A percentile compares a stretch with the other conserved stretches of the same genome.
Conservation (phyloP, 1,140 invertebrate genomes). For the Pseudomyrmex sp. region DNA sequence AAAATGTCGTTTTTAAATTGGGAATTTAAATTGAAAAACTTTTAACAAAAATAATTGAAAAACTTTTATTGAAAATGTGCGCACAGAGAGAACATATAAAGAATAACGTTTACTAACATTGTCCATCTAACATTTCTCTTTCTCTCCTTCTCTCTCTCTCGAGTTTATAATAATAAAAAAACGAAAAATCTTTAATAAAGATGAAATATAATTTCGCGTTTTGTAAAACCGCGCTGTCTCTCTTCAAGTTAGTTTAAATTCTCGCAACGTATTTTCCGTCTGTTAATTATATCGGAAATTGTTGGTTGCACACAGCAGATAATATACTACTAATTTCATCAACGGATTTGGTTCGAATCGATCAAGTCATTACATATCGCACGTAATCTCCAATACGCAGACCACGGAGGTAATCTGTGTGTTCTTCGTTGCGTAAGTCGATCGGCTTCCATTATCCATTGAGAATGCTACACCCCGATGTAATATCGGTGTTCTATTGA, state of each 20-base stretch:
- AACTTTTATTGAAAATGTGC: no score
- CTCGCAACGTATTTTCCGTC: not conserved
- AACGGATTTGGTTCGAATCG: constrained; percentile 28
- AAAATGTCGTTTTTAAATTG: not conserved
- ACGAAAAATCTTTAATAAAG: no score
- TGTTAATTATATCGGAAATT: not conserved
- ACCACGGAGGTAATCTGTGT: constrained; percentile 33
- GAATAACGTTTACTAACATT: no score
- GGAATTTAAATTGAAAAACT: no score
- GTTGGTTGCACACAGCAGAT: not conserved
- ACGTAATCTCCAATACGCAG: constrained; percentile 40
- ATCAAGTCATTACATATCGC: constrained; percentile 42
- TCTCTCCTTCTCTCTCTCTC: not conserved
- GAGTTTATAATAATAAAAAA: not conserved
- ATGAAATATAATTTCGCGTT: not conserved
- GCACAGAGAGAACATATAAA: no score
- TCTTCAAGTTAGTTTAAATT: not conserved
- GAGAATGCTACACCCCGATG: not conserved
- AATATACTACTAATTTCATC: constrained; percentile 25
- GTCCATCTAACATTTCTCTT: not conserved
- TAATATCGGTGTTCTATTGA: not conserved
- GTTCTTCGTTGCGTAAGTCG: constrained; percentile 43
- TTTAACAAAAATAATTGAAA: no score
- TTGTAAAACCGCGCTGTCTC: not conserved
- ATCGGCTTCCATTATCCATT: constrained; percentile 37